Evolutionary conservation across 2,888 invertebrate genomes (phyloP).

Genomic region (Chaetoderma sp.): DNA sequence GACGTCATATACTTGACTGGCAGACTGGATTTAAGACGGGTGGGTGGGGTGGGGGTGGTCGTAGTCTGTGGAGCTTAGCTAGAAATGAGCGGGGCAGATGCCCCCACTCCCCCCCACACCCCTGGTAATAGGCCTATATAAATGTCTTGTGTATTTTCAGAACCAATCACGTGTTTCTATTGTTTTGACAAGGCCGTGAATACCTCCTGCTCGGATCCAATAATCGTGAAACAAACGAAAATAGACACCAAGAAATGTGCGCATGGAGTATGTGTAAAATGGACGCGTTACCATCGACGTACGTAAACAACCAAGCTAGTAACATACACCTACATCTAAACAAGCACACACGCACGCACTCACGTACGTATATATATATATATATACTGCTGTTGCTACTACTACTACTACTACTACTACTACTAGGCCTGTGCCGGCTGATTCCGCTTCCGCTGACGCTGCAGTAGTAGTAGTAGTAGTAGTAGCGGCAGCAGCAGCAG

Average conservation of each 20-base stretch:
- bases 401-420: too few relatives aligned
- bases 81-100: too few relatives aligned
- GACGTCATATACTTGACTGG: too few relatives aligned
- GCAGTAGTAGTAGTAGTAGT: slow-evolving; percentile 8
- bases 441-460: too few relatives aligned
- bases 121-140: too few relatives aligned
- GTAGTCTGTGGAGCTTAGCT: too few relatives aligned
- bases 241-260: slow-evolving; percentile 45
- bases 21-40: too few relatives aligned
- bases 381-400: too few relatives aligned
- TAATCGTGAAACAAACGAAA: slow-evolving; percentile 36
- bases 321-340: background rate
- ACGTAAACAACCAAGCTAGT: slow-evolving; percentile 29
- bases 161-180: slow-evolving; percentile 54
- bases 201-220: slow-evolving; percentile 55
- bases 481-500: slow-evolving; percentile 1
- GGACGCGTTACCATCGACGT: slow-evolving; percentile 54
- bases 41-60: too few relatives aligned
- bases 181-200: slow-evolving; percentile 51
- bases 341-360: slow-evolving; percentile 16
- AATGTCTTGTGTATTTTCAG: slow-evolving; percentile 39
- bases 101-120: too few relatives aligned
- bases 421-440: too few relatives aligned
- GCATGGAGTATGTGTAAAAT: slow-evolving; percentile 59
- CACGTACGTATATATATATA: slow-evolving; percentile 22